These are phyloP conservation scores for Macrotrachela quadricornifera DNA, from an alignment of 1,140 invertebrate species.

Conservation along the genomic window DNA sequence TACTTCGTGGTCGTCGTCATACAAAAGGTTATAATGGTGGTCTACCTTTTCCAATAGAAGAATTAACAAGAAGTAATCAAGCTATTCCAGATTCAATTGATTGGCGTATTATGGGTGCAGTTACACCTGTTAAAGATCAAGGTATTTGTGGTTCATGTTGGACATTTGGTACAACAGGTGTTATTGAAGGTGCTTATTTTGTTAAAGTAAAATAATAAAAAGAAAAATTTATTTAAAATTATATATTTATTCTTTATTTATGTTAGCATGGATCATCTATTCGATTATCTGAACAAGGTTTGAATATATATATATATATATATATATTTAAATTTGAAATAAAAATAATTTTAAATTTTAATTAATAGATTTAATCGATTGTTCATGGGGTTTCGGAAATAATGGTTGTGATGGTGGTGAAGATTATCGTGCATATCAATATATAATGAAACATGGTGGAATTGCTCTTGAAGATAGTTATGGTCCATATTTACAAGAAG, in stretches of 20 bases:
- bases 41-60: constrained; percentile 37
- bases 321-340: no score
- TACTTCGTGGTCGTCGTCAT: constrained; percentile 49
- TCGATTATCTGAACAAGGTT: no score
- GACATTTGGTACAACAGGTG: constrained; percentile 78
- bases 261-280: no score
- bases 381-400: constrained; percentile 82
- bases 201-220: constrained; percentile 40
- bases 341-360: no score
- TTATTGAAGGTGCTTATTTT: constrained; percentile 74
- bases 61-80: not conserved
- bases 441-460: constrained; percentile 70
- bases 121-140: constrained; percentile 84
- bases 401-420: constrained; percentile 90
- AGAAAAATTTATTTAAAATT: constrained; percentile 39
- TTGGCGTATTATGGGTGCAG: constrained; percentile 64
- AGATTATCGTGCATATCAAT: constrained; percentile 62
- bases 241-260: no score
- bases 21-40: constrained; percentile 46
- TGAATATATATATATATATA: no score
- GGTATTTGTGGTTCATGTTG: constrained; percentile 87
- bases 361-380: constrained; percentile 74
- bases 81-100: constrained; percentile 32
- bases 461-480: constrained; percentile 69
- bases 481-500: constrained; percentile 64